Conservation (phyloP, 2,113 vertebrate genomes). For the Opisthocomus hoazin region DNA sequence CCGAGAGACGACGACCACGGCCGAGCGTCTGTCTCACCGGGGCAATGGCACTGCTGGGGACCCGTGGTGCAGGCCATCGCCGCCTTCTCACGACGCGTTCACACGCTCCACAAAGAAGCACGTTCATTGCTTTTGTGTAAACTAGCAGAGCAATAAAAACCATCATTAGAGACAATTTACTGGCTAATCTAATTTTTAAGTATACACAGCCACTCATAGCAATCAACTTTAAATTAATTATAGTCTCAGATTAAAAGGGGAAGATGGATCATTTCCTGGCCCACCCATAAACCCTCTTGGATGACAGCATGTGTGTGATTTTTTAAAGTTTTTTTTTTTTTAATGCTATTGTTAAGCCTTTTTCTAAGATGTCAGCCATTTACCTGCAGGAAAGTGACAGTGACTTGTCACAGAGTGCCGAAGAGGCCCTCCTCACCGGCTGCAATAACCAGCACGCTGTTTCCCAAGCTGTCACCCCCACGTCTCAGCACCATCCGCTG, state of each 20-base stretch:
- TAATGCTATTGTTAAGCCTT: background rate
- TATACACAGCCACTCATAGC: background rate
- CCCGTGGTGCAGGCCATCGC: rapidly evolving
- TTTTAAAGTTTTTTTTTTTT: background rate
- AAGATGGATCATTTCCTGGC: background rate
- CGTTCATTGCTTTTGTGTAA: background rate
- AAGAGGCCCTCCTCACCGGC: background rate
- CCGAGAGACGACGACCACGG: rapidly evolving
- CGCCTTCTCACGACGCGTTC: background rate
- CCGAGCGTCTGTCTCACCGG: background rate
- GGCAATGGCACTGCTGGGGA: background rate
- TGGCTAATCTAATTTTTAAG: slow-evolving; percentile 3
- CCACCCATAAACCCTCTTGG: background rate
- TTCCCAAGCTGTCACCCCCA: slow-evolving; percentile 49
- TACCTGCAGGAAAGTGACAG: slow-evolving; percentile 51
- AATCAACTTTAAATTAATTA: slow-evolving; percentile 23
- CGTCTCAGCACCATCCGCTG: slow-evolving; percentile 24
- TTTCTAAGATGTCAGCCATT: background rate
- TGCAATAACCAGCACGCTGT: slow-evolving; percentile 48
- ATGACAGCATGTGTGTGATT: background rate
- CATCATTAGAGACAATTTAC: background rate
- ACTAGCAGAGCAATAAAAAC: background rate
- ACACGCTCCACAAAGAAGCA: rapidly evolving
- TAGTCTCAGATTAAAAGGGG: background rate
- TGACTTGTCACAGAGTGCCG: background rate